These are phyloP conservation scores for Orientallactaga bullata DNA, from an alignment of 2,113 vertebrate genomes.

Conservation along the genomic window DNA sequence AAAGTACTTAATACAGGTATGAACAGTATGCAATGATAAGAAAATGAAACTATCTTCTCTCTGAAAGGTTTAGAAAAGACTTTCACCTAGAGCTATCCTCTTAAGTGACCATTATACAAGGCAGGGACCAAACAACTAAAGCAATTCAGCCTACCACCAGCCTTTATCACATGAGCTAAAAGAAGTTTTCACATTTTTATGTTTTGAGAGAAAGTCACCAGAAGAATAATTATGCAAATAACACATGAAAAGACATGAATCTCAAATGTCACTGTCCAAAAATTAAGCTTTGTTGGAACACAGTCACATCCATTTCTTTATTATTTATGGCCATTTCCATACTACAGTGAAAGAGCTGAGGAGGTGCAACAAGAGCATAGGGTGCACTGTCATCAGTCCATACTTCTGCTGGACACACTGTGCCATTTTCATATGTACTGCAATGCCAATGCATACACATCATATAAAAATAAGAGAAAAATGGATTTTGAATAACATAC, in stretches of 20 bases:
- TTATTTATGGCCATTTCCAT: neutral
- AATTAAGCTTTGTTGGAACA: too few species aligned
- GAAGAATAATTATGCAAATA: neutral
- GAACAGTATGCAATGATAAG: neutral
- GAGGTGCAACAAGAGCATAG: too few species aligned
- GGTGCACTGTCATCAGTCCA: too few species aligned
- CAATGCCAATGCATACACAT: neutral
- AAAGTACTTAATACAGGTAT: neutral
- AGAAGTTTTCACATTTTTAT: neutral
- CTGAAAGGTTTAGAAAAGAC: neutral
- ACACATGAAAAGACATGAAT: conserved; percentile 1
- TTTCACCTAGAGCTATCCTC: neutral
- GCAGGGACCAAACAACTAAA: neutral
- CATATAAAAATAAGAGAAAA: conserved; percentile 1
- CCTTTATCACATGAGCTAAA: neutral
- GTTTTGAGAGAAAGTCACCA: neutral
- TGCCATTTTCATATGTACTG: neutral
- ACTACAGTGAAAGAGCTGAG: neutral
- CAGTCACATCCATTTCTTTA: too few species aligned
- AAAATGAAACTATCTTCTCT: conserved; percentile 5
- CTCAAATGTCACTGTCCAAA: too few species aligned
- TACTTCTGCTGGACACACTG: neutral
- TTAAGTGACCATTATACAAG: conserved; percentile 1
- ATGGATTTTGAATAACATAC: neutral
- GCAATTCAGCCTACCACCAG: neutral